Evolutionary conservation across 2,113 vertebrate species (phyloP).

Genomic region (Myiozetetes cayanensis): DNA sequence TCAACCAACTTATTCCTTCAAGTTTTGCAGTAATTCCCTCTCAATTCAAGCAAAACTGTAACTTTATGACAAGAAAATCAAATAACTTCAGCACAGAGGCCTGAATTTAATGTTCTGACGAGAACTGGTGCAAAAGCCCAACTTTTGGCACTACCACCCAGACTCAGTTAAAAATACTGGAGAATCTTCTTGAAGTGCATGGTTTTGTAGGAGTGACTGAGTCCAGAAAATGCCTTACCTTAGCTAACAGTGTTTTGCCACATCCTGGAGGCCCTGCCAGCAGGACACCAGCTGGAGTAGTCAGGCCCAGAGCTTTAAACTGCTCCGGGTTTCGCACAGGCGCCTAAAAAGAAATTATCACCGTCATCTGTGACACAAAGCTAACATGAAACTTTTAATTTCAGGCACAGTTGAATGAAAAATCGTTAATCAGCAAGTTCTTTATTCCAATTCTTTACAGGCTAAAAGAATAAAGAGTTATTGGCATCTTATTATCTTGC

Average conservation of each 20-base stretch:
- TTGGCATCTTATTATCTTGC: neutral
- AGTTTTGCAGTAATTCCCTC: neutral
- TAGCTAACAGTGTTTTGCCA: constrained; percentile 93
- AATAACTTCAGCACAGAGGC: neutral
- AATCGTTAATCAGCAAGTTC: neutral
- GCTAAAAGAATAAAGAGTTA: neutral
- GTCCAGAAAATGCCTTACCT: constrained; percentile 74
- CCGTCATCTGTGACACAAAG: neutral
- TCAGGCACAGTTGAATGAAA: neutral
- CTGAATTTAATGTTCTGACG: neutral
- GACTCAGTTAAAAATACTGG: neutral
- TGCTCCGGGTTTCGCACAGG: constrained; percentile 88
- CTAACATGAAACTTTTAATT: neutral
- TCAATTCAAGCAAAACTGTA: neutral
- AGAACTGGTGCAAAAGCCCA: neutral
- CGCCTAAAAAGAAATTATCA: constrained; percentile 74
- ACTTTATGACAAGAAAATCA: neutral
- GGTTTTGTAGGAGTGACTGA: neutral
- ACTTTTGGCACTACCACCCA: neutral
- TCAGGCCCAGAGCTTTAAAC: constrained; percentile 88
- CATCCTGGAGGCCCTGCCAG: constrained; percentile 96
- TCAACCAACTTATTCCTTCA: neutral
- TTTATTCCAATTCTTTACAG: neutral
- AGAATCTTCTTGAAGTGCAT: neutral
- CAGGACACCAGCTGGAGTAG: constrained; percentile 88